phyloP scores from a whole-genome alignment of 2,888 invertebrate species.

The Pyrocoelia pectoralis region DNA sequence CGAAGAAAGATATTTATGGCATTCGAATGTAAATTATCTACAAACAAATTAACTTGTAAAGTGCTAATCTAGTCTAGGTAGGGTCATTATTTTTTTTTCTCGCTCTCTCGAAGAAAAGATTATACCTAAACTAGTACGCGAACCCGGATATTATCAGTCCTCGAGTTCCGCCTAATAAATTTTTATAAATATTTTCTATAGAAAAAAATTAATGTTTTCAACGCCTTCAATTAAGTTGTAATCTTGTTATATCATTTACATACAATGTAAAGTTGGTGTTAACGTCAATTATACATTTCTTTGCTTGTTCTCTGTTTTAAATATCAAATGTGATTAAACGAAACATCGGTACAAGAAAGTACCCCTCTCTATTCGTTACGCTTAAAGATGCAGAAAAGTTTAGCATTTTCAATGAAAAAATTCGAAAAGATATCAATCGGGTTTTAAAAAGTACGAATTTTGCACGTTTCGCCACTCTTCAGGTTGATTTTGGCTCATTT shows the following conservation, averaged over 20 bases:
- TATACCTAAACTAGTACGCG: conserved; percentile 2
- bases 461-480: too few species aligned
- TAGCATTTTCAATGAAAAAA: conserved; percentile 1
- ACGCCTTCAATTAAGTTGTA: conserved; percentile 1
- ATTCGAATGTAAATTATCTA: conserved; percentile 38
- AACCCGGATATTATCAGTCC: conserved; percentile 17
- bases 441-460: too few species aligned
- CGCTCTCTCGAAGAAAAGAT: too few species aligned
- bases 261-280: conserved; percentile 1
- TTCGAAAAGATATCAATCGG: too few species aligned
- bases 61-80: conserved; percentile 36
- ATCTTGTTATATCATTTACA: neutral
- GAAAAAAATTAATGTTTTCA: neutral
- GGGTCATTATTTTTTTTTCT: conserved; percentile 19
- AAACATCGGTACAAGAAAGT: conserved; percentile 17
- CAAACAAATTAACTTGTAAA: conserved; percentile 45
- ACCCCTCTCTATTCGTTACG: conserved; percentile 18
- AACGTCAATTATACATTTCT: neutral
- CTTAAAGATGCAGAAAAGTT: conserved; percentile 30
- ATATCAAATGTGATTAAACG: conserved; percentile 24
- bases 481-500: too few species aligned
- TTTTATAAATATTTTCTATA: conserved; percentile 5
- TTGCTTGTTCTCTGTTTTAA: neutral
- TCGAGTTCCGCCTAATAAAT: conserved; percentile 12
- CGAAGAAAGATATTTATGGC: conserved; percentile 38